Evolutionary conservation across 2,888 invertebrate species (phyloP), one percentile per base, ranked within the genome.

Genomic region (Thereva nobilitata): DNA sequence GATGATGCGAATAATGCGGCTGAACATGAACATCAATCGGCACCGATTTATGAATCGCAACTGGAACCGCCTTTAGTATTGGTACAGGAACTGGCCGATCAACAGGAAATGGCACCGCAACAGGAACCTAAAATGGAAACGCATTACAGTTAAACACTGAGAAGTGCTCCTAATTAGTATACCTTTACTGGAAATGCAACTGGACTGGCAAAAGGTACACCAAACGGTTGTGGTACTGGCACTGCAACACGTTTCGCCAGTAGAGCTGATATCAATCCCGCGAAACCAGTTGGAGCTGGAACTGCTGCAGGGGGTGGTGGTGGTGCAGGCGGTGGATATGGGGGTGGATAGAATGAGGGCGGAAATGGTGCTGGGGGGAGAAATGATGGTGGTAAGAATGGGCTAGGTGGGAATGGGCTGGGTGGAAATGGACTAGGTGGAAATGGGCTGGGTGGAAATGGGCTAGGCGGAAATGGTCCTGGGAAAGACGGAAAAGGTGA

Each of bases 171-270:
- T 4, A 42, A 42, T 42, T 8, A 42, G 23, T 23, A 42, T 47
- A 47, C 47, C 9, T 47, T 47, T 35, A 50, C 35, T 50, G 50
- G 50, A 35, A 50, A 23, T 35, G 50, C 34, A 50, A 8, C 23
- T 35, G 50, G 50, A 8, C 35, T 50, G 4, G 50, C 34, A 35
- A 50, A 5, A 10, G 50, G 50, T 5, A 50, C 4, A 10, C 34
- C 34, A 35, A 50, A 4, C 9, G 23, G 50, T 5, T 34, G 23
- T 6, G 50, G 50, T 34, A 50, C 4, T 6, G 50, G 9, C 23
- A 35, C 6, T 34, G 34, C 7, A 8, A 8, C 8, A 2, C 3
- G 1, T 3, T 23, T 23, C 23, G 23, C 23, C 23, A 23, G 23
- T 23, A 23, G 23, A 23, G 23, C 23, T 23, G 23, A 23, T 23